Evolutionary conservation across 2,113 vertebrate species (phyloP).

Genomic region (Urocolius indicus): DNA sequence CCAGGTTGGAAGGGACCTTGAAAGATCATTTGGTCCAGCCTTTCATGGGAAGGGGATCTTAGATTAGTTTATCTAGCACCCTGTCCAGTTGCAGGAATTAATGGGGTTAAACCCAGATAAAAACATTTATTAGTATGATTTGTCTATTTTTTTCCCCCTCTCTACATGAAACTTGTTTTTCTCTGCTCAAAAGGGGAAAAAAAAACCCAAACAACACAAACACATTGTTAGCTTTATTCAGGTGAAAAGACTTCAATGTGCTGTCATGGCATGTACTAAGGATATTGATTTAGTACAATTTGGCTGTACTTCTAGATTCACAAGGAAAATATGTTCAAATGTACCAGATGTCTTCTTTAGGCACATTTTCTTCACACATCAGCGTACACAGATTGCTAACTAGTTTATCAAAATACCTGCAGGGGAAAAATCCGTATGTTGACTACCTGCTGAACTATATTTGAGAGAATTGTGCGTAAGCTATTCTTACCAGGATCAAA

Average conservation of each 20-base stretch:
- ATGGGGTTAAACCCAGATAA: not conserved
- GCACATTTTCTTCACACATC: not conserved
- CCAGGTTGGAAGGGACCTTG: not conserved
- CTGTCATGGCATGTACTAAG: not conserved
- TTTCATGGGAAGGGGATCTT: not conserved
- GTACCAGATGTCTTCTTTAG: not conserved
- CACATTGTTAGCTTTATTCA: not conserved
- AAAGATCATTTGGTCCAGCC: not conserved
- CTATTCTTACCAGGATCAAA: not conserved
- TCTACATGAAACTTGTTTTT: not conserved
- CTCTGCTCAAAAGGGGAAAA: not conserved
- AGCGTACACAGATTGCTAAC: not conserved
- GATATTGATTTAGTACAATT: not conserved
- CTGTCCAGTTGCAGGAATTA: not conserved
- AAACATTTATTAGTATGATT: not conserved
- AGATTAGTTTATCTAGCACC: not conserved
- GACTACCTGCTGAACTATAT: not conserved
- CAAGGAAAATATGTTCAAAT: not conserved
- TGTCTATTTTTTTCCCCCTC: not conserved
- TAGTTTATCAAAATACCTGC: not conserved
- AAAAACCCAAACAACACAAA: not conserved
- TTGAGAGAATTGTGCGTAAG: not conserved
- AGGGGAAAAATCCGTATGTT: not conserved
- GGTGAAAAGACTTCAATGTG: not conserved
- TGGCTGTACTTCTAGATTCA: not conserved